Evolutionary conservation across 2,797 vertebrate species (phyloP).

Genomic region (Ctenosaura bakeri): DNA sequence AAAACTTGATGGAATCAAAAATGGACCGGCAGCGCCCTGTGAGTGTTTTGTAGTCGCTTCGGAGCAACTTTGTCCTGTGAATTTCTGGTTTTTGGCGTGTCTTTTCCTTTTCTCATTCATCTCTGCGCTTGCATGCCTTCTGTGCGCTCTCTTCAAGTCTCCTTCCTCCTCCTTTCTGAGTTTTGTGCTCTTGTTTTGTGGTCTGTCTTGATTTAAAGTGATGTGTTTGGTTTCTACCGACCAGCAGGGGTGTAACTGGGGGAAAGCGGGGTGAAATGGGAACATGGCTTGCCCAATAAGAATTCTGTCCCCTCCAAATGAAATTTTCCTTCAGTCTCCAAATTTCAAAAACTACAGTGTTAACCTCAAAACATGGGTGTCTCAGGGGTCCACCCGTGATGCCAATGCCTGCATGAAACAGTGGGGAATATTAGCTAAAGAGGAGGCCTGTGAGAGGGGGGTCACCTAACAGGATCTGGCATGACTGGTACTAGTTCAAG

Average conservation of each 20-base stretch:
- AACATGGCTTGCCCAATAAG: no score
- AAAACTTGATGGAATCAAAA: conserved; percentile 61
- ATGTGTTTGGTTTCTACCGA: conserved; percentile 17
- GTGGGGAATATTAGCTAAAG: no score
- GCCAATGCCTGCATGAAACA: no score
- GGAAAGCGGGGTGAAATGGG: no score
- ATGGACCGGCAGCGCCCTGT: conserved; percentile 50
- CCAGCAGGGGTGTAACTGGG: background rate
- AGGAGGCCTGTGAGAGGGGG: no score
- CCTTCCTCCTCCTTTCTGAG: background rate
- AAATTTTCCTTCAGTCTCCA: no score
- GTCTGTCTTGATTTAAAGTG: conserved; percentile 50
- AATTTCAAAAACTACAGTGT: no score
- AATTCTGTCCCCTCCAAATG: no score
- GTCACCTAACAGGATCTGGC: no score
- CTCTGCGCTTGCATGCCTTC: conserved; percentile 37
- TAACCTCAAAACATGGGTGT: no score
- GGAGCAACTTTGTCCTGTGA: conserved; percentile 60
- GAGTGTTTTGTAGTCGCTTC: conserved; percentile 57
- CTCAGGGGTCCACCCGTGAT: no score
- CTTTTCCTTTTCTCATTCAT: conserved; percentile 9
- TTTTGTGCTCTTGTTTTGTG: conserved; percentile 29
- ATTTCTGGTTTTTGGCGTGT: background rate
- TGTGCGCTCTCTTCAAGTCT: conserved; percentile 5
- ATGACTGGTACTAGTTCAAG: no score